Conservation (phyloP, 30 jellyfish, hydroid and myxozoan genomes). For the Hydractinia symbiolongicarpus region DNA sequence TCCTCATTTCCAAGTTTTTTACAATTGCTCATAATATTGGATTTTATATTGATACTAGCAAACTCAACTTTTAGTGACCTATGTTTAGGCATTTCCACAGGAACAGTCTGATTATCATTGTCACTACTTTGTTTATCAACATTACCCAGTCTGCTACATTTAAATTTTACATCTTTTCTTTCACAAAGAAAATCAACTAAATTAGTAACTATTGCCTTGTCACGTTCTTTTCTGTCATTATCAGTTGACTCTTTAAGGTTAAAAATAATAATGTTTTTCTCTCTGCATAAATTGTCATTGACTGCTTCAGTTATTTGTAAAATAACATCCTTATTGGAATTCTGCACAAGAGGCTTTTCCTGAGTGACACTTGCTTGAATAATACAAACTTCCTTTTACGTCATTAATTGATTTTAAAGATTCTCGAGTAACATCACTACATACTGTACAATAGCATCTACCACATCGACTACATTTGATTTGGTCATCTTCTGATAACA, state of each 20-base stretch:
- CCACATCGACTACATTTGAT: neutral
- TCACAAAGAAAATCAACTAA: neutral
- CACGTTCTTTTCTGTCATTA: neutral
- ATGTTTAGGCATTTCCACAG: neutral
- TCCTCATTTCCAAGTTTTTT: neutral
- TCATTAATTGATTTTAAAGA: neutral
- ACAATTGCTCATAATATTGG: neutral
- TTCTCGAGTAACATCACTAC: neutral
- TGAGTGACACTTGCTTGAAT: neutral
- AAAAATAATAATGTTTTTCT: neutral
- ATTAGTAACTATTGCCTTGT: neutral
- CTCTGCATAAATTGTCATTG: neutral
- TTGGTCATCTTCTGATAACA: neutral
- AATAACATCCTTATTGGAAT: neutral
- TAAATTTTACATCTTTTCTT: neutral
- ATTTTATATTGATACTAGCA: neutral
- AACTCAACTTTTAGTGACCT: neutral
- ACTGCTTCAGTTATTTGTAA: constrained; percentile 3
- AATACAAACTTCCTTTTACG: neutral
- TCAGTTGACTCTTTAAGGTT: neutral
- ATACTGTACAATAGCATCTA: neutral
- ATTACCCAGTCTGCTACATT: neutral
- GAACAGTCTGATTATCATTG: neutral
- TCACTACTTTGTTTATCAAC: neutral
- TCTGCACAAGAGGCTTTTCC: neutral